Evolutionary conservation across 2,113 vertebrate genomes (phyloP), one percentile per base, ranked within the genome.

Genomic region (Pteruthius melanotis): DNA sequence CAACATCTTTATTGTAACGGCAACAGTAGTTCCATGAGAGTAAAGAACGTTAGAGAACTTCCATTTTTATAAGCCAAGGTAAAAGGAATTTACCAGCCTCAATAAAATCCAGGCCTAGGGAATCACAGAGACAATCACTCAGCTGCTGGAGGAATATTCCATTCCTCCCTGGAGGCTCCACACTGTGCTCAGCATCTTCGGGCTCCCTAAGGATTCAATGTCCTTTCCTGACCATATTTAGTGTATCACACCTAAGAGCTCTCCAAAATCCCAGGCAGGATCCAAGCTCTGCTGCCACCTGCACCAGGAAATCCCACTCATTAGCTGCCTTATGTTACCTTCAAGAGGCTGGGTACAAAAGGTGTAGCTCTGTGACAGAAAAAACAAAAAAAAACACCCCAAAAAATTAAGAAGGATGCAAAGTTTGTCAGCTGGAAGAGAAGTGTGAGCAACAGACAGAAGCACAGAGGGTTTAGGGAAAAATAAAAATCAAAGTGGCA

Each of bases 241-340:
- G 76, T 89, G 89, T 83, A 60, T 52, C 74, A 42, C 49, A 85
- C 21, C 88, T 66, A 79, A 64, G 93, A 37, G n/a, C 90, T 74
- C 83, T 81, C 91, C 66, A 83, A 83, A 91, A 93, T 80, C 89
- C 88, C 90, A 47, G 33, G 33, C 2, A 74, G 59, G 65, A 77
- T 90, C 83, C 70, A 23, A 59, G 47, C 47, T 13, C 89, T 88
- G 93, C 94, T 64, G 63, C 45, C 87, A 66, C 3, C 66, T 49
- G 82, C 65, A 81, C 72, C 95, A 95, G 70, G 70, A 66, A 93
- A 95, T 44, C 78, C 85, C 85, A 59, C 45, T 87, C 20, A 5
- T 94, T 96, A 97, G 96, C 95, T 96, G 96, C 95, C 96, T 94
- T 97, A 50, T 79, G 91, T 92, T 40, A 94, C 93, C 94, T 94